Base-by-base conservation (phyloP, 2,888 invertebrate genomes). In the Parapristionchus giblindavisi region DNA sequence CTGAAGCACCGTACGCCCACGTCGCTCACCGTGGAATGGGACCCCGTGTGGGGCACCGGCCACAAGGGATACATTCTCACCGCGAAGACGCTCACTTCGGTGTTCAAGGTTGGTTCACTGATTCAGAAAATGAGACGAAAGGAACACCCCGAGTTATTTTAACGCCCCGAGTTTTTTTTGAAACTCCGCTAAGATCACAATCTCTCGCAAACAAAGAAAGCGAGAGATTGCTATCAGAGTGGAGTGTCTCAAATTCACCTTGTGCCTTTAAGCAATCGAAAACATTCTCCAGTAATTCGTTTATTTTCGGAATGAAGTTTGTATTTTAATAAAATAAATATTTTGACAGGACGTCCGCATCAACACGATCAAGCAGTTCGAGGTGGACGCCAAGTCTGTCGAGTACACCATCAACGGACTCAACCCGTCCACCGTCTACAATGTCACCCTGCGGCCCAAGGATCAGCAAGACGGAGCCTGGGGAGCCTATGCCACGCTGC, bases 401-500 rank as follows among this genome's bases (percentile, higher is more conserved):
- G 84, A 86, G 34, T 85, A 80, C 76, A 79, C 83, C 40, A 86
- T 88, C 75, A 79, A 80, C 56, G 84, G 81, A 21, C 81, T 88
- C 58, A 80, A 84, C 56, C 87, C 88, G 4, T 77, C 81, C 24
- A 88, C 86, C 29, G 84, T 86, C 36, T 88, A 88, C 83, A 88
- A 88, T 75, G 87, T 88, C 27, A 71, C 71, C 1, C 73, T 73
- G 11, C 60, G 73, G n/a, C 73, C 60, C 5, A 65, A 54, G 32
- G 66, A 75, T 32, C 66, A 66, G 32, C 32, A 52, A 8, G 73
- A 73, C 27, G 73, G 73, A 17, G 88, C 88, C 21, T 88, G 87
- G 86, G 88, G 87, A 51, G 87, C 84, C 17, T 88, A 86, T 75
- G 85, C 88, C 40, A 88, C 88, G 4, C 82, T 88, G 66, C 88